These are phyloP conservation scores for Gastrophryne carolinensis DNA, from an alignment of 2,797 vertebrate species.

Conservation along the genomic window DNA sequence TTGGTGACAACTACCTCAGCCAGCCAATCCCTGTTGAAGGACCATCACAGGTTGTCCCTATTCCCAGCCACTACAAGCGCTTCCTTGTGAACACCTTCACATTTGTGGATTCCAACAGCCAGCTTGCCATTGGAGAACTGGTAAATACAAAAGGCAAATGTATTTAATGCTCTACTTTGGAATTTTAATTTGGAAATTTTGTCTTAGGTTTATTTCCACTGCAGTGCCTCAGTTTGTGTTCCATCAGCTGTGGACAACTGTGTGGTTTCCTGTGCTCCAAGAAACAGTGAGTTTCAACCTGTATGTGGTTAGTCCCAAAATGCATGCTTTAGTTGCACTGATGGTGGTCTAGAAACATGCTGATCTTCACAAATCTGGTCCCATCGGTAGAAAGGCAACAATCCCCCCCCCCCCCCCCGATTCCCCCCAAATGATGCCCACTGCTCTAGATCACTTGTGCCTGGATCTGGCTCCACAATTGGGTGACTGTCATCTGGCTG, in stretches of 20 bases:
- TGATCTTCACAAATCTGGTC: no score
- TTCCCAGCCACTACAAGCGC: constrained; percentile 61
- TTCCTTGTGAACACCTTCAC: constrained; percentile 63
- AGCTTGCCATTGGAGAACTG: constrained; percentile 57
- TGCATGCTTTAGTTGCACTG: no score
- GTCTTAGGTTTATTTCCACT: constrained; percentile 65
- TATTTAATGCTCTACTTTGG: neutral
- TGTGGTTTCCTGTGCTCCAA: constrained; percentile 32
- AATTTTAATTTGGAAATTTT: neutral
- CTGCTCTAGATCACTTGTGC: no score
- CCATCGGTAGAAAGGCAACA: no score
- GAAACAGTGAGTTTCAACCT: constrained; percentile 55
- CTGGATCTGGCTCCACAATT: no score
- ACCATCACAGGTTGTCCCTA: constrained; percentile 16
- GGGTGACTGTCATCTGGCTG: no score
- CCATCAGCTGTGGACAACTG: constrained; percentile 38
- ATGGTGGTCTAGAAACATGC: no score
- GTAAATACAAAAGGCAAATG: constrained; percentile 28
- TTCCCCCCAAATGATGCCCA: no score
- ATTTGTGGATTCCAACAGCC: constrained; percentile 57
- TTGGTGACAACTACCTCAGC: constrained; percentile 64
- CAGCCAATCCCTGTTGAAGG: constrained; percentile 37
- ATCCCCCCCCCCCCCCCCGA: no score
- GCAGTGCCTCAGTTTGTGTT: constrained; percentile 61
- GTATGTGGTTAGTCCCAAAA: no score